These are phyloP conservation scores for Ptilodon capucinus DNA, from an alignment of 2,888 invertebrate genomes.

Conservation along the genomic window DNA sequence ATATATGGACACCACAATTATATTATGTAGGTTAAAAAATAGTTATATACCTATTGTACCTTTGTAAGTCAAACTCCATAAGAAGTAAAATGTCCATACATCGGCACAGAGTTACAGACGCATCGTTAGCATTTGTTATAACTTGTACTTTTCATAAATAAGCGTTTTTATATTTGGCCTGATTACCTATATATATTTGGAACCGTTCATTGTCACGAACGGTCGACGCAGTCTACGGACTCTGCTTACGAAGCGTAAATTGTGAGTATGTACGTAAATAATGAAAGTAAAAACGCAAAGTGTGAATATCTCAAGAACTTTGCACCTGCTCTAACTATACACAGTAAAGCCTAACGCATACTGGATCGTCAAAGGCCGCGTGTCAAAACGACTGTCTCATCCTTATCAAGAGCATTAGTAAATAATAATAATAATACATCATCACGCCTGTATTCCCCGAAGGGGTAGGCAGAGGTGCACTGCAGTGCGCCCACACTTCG, in stretches of 20 bases:
- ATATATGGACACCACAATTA: too few species aligned
- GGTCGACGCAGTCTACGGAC: neutral
- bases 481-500: too few species aligned
- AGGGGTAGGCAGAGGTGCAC: too few species aligned
- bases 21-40: too few species aligned
- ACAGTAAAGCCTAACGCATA: too few species aligned
- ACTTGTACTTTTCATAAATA: neutral
- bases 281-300: neutral
- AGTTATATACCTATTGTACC: too few species aligned
- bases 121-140: conserved; percentile 3
- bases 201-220: neutral
- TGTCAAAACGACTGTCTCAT: too few species aligned
- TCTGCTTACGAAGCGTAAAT: neutral
- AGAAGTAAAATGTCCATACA: neutral
- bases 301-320: neutral
- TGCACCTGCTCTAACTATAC: neutral
- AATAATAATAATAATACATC: too few species aligned
- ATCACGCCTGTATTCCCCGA: too few species aligned
- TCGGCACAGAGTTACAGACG: neutral
- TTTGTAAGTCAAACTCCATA: neutral
- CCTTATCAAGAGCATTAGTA: too few species aligned
- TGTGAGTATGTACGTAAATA: neutral
- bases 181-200: neutral
- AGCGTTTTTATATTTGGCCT: neutral
- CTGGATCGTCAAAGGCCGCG: too few species aligned